Evolutionary conservation across 2,888 invertebrate genomes (phyloP).

Genomic region (Polydrusus cervinus): DNA sequence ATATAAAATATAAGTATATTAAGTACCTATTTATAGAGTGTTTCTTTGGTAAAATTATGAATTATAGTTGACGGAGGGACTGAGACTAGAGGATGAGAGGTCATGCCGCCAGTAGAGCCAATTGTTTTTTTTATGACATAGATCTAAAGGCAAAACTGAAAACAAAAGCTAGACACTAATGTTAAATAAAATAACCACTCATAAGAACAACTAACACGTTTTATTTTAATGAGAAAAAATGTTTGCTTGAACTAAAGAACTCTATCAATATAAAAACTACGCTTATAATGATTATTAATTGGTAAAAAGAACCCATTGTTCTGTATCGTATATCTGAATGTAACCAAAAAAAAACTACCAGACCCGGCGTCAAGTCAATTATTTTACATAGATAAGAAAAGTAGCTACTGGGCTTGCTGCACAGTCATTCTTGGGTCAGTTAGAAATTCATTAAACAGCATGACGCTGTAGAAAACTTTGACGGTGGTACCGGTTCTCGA

Average conservation of each 20-base stretch:
- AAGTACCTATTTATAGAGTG: too few species aligned
- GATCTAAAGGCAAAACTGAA: too few species aligned
- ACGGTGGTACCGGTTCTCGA: conserved; percentile 44
- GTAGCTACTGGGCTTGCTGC: conserved; percentile 71
- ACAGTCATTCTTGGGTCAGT: conserved; percentile 66
- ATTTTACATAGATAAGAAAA: conserved; percentile 60
- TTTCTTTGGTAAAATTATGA: too few species aligned
- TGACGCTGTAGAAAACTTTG: conserved; percentile 61
- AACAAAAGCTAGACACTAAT: not conserved
- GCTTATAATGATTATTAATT: conserved; percentile 45
- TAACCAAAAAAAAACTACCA: conserved; percentile 38
- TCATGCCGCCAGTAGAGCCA: not conserved
- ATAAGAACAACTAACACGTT: not conserved
- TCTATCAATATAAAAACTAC: conserved; percentile 28
- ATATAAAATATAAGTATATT: too few species aligned
- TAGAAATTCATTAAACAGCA: conserved; percentile 69
- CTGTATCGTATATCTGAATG: conserved; percentile 32
- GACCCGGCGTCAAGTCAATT: conserved; percentile 52
- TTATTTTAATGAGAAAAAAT: conserved; percentile 4
- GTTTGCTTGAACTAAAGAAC: not conserved
- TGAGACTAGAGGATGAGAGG: not conserved
- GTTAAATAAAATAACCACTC: not conserved
- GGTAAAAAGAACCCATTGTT: conserved; percentile 37
- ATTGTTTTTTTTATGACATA: too few species aligned
- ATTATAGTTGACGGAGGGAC: too few species aligned